Evolutionary conservation across 2,888 invertebrate species (phyloP).

Genomic region (Mycalesis mineus): DNA sequence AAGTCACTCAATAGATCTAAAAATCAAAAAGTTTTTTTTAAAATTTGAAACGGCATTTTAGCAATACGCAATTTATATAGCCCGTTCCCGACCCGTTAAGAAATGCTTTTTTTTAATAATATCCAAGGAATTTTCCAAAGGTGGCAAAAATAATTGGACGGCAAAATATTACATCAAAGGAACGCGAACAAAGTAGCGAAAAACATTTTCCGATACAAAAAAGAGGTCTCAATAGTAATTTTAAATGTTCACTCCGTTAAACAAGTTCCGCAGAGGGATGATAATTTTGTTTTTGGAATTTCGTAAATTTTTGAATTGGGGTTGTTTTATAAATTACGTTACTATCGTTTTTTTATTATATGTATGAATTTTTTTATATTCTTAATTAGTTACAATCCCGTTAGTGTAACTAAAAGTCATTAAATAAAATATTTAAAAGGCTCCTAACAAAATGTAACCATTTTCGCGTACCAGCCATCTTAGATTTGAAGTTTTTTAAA

Average conservation of each 20-base stretch:
- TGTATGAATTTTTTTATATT: no score
- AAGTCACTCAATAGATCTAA: no score
- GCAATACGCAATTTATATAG: not conserved
- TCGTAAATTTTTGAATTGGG: not conserved
- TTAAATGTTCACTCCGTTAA: conserved; percentile 3
- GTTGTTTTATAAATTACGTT: not conserved
- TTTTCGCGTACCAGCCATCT: no score
- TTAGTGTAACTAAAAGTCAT: no score
- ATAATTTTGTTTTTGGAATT: not conserved
- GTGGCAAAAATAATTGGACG: conserved; percentile 21
- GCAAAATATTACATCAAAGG: conserved; percentile 20
- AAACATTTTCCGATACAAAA: not conserved
- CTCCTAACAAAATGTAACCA: no score
- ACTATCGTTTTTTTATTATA: no score
- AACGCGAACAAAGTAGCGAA: conserved; percentile 4
- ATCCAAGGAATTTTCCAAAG: conserved; percentile 10
- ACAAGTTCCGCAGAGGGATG: not conserved
- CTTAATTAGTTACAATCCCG: no score
- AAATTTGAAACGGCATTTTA: not conserved
- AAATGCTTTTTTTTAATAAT: conserved; percentile 13
- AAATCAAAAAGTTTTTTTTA: no score
- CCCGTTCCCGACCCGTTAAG: not conserved
- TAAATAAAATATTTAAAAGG: no score
- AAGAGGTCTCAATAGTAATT: conserved; percentile 6
- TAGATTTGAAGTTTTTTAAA: not conserved